Evolutionary conservation across 2,113 vertebrate genomes (phyloP), one percentile per base, ranked within the genome.

Genomic region (Sturnus vulgaris): DNA sequence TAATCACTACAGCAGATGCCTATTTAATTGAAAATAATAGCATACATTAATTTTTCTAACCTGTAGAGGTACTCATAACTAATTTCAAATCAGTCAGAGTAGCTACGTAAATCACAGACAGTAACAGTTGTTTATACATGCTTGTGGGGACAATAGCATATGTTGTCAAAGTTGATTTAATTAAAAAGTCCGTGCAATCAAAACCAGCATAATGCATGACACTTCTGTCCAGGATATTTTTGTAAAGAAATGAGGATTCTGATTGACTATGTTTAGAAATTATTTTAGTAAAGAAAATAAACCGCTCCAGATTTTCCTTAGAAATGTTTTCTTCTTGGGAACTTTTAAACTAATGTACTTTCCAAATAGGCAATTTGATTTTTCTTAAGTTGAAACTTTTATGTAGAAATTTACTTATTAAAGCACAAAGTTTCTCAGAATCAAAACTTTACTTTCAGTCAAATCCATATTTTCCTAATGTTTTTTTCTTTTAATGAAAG

Each of bases 11-110:
- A 91, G 78, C 75, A 95, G 90, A 80, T 70, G 79, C 35, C 82
- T 85, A 73, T 65, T 93, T 88, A 90, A 80, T 81, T 88, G 30
- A 93, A 97, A 96, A 90, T 90, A 88, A 93, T 59, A 39, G 60
- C 69, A 83, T 30, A 50, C 39, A 55, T 94, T 92, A 81, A 90
- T 95, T 94, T 94, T 94, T 86, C 63, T 88, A 86, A 94, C 88
- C 93, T 90, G 71, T 55, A 82, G 85, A 75, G 79, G 46, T 95
- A 94, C 52, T 88, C 44, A 73, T 88, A 94, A 77, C 82, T 95
- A 94, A 94, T 73, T 91, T 69, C 66, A 85, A 80, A 91, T 69
- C 93, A 91, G 88, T 78, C 65, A 80, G 60, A 57, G 30, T 30
- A 50, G 52, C 39, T 63, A 37, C 28, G 23, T 52, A 91, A 91